Evolutionary conservation across 1,140 invertebrate genomes (phyloP), one percentile per base, ranked within the genome.

Genomic region (Elymnias hypermnestra): DNA sequence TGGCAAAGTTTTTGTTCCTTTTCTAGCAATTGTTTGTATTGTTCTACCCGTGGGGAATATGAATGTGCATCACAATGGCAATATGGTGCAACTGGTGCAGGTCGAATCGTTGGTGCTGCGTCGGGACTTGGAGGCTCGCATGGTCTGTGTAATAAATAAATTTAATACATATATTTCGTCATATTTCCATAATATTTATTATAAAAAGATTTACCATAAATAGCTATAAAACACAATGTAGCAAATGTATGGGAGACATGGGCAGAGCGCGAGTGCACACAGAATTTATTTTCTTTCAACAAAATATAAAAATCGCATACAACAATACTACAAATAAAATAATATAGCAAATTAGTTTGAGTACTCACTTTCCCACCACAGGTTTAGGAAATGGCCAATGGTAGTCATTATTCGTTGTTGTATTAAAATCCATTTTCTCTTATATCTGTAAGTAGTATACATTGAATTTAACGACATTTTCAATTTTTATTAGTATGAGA

Each of bases 351-450:
- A n/a, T n/a, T n/a, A n/a, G n/a, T n/a, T n/a, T n/a, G n/a, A 9
- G 6, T 28, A 81, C 64, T 44, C 75, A 83, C 86, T 84, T 89
- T 45, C 83, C 77, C 5, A 87, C 60, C 7, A 89, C 52, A 0
- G 87, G 87, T 52, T 89, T 87, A 21, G 84, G 67, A 68, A 87
- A 87, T 0, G 89, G 89, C 88, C 89, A 90, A 56, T 77, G 78
- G 52, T 79, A 90, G 46, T 89, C 88, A 37, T 74, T 74, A 17
- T 81, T 83, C 28, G 64, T 78, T 8, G 69, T 76, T 5, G 87
- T 85, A 9, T 69, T 57, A 51, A 89, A 89, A 69, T 76, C 81
- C 67, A 83, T 85, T 47, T 50, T 65, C 23, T 35, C 1, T 39
- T 29, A 19, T 19, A 23, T 29, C 53, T 62, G 22, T 31, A 62